Evolutionary conservation across 2,113 vertebrate species (phyloP).

Genomic region (Suncus etruscus): DNA sequence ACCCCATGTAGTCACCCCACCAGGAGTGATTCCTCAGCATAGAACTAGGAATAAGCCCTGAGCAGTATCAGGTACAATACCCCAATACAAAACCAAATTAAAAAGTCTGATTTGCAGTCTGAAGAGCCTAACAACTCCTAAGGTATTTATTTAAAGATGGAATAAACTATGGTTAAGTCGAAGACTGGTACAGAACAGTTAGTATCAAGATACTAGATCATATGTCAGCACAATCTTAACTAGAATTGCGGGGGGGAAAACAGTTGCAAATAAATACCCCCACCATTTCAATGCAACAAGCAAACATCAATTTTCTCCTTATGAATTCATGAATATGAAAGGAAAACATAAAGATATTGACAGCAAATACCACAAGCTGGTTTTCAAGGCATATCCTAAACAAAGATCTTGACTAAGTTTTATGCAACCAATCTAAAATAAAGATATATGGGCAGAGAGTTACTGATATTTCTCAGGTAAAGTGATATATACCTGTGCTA

Average conservation of each 20-base stretch:
- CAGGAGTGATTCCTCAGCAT: no score
- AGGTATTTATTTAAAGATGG: not conserved
- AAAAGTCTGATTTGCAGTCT: no score
- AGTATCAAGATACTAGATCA: not conserved
- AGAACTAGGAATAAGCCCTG: no score
- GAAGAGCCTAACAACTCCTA: not conserved
- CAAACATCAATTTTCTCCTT: not conserved
- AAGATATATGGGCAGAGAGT: no score
- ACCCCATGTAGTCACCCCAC: no score
- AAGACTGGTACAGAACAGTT: not conserved
- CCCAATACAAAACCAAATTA: no score
- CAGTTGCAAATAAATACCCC: not conserved
- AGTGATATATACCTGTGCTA: not conserved
- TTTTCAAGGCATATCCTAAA: not conserved
- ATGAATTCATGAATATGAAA: conserved; percentile 3
- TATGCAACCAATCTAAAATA: conserved; percentile 22
- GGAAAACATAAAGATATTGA: not conserved
- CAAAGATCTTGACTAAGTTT: conserved; percentile 29
- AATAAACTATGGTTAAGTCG: not conserved
- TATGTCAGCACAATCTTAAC: not conserved
- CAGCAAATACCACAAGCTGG: not conserved
- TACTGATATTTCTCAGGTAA: not conserved
- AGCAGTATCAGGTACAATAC: no score
- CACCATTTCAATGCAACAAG: not conserved
- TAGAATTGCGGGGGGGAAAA: not conserved